These are phyloP conservation scores for Leptodactylus fallax DNA, from an alignment of 2,797 vertebrate species.

Conservation along the genomic window DNA sequence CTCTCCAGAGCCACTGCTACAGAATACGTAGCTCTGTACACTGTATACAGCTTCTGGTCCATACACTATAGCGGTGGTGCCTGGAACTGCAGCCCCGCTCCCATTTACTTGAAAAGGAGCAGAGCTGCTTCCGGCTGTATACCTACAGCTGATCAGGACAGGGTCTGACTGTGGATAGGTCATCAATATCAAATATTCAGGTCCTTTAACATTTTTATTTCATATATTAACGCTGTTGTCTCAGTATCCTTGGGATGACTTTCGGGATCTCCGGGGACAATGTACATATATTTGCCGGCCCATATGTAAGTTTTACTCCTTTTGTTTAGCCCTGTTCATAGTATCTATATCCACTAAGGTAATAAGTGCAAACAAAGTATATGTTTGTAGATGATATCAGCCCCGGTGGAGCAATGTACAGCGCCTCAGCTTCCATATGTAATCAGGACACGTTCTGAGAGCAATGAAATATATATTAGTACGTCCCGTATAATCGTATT, in stretches of 20 bases:
- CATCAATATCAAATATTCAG: no score
- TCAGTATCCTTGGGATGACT: background rate
- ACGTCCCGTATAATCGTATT: background rate
- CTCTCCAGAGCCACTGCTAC: no score
- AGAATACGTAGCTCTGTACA: no score
- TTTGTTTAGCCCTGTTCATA: background rate
- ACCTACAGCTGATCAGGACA: no score
- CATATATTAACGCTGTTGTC: background rate
- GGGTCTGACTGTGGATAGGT: no score
- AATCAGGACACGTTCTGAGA: background rate
- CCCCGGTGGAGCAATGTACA: background rate
- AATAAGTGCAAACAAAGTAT: slow-evolving; percentile 12
- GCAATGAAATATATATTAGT: slow-evolving; percentile 20
- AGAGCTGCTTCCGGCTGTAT: no score
- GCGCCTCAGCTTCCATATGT: background rate
- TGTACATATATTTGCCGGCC: background rate
- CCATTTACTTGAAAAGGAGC: no score
- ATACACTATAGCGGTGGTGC: no score
- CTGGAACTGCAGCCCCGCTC: no score
- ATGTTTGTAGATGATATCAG: slow-evolving; percentile 2
- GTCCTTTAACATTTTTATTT: background rate
- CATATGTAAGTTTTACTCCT: background rate
- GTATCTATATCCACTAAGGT: background rate
- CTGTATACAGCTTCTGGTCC: no score
- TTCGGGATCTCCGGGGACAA: background rate